A percentile compares a stretch with the other conserved stretches of the same genome.
phyloP scores from a whole-genome alignment of 2,888 invertebrate genomes.

The Philonicus albiceps region DNA sequence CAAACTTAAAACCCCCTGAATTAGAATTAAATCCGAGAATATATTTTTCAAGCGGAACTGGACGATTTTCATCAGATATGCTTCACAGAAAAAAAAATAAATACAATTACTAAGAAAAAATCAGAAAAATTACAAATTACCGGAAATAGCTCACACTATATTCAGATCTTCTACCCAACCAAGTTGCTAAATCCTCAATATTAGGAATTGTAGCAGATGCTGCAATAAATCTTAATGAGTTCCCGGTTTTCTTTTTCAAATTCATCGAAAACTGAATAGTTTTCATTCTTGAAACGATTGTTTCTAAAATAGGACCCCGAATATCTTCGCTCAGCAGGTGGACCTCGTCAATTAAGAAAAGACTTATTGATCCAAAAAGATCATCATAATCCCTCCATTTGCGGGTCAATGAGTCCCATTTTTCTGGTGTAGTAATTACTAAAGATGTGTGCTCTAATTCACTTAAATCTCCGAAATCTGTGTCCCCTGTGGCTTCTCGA shows the following conservation, averaged over 20 bases:
- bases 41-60: conserved; percentile 75
- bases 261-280: conserved; percentile 66
- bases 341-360: conserved; percentile 79
- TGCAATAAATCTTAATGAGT: conserved; percentile 70
- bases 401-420: conserved; percentile 83
- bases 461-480: conserved; percentile 69
- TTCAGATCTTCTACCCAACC: conserved; percentile 66
- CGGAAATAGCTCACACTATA: conserved; percentile 15
- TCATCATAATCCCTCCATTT: conserved; percentile 74
- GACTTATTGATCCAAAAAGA: conserved; percentile 70
- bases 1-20: conserved; percentile 75
- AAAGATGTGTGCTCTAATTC: conserved; percentile 67
- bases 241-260: not conserved
- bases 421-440: conserved; percentile 83
- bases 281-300: conserved; percentile 83
- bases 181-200: conserved; percentile 76
- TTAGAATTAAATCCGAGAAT: conserved; percentile 74
- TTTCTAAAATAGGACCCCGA: conserved; percentile 80
- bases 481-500: conserved; percentile 79
- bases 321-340: conserved; percentile 77
- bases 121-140: conserved; percentile 37
- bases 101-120: not conserved
- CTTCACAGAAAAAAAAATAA: conserved; percentile 59
- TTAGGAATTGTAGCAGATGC: conserved; percentile 83
- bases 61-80: conserved; percentile 75